phyloP scores from a whole-genome alignment of 2,888 invertebrate genomes.

The Celastrina argiolus region DNA sequence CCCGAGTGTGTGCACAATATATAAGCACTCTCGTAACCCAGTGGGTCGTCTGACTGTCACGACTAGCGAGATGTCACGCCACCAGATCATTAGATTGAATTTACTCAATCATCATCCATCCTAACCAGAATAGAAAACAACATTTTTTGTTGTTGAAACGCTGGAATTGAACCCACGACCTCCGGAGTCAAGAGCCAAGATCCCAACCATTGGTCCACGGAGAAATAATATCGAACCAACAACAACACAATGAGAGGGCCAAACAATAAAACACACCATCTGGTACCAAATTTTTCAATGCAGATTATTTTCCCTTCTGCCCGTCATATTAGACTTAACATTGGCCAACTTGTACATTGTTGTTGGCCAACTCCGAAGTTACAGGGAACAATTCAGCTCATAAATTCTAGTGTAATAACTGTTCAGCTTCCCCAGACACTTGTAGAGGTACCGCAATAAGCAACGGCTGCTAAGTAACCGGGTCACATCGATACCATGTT shows the following conservation, averaged over 20 bases:
- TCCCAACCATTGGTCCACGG: too few relatives aligned
- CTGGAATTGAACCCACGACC: too few relatives aligned
- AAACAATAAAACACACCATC: not conserved
- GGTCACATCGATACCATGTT: conserved; percentile 42
- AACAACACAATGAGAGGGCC: not conserved
- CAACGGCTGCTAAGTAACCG: conserved; percentile 51
- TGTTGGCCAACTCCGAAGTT: conserved; percentile 71
- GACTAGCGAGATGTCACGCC: too few relatives aligned
- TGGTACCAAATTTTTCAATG: conserved; percentile 52
- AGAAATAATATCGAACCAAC: not conserved
- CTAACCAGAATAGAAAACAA: too few relatives aligned
- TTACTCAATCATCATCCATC: too few relatives aligned
- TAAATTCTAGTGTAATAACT: conserved; percentile 74
- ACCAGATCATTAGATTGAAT: too few relatives aligned
- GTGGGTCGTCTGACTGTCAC: too few relatives aligned
- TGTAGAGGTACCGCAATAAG: conserved; percentile 67
- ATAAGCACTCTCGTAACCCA: too few relatives aligned
- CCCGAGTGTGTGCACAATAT: too few relatives aligned
- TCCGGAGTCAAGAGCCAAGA: too few relatives aligned
- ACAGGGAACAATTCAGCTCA: conserved; percentile 65
- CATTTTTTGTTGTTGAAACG: too few relatives aligned
- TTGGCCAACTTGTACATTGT: conserved; percentile 70
- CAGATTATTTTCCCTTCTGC: conserved; percentile 56
- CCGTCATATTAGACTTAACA: conserved; percentile 57
- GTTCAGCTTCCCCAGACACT: conserved; percentile 72